These are phyloP conservation scores for Intellagama lesueurii DNA, from an alignment of 2,797 vertebrate genomes.

Conservation along the genomic window DNA sequence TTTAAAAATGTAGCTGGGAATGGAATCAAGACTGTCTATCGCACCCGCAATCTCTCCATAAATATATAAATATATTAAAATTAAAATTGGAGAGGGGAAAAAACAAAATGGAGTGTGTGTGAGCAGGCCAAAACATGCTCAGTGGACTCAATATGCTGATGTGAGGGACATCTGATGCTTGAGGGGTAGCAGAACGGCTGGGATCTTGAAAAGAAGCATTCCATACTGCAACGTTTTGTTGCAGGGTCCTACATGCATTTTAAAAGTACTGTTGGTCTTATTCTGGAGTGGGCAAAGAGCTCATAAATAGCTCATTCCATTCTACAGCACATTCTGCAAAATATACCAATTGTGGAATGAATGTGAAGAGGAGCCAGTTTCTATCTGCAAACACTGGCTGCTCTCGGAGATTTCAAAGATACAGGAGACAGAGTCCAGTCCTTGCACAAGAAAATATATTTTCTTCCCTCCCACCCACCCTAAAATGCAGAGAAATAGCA, in stretches of 20 bases:
- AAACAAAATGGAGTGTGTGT: neutral
- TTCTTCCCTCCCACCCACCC: neutral
- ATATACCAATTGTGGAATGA: neutral
- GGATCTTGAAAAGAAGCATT: neutral
- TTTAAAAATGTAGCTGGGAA: neutral
- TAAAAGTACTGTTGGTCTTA: neutral
- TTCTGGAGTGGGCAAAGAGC: neutral
- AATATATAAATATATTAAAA: too few species aligned
- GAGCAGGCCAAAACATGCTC: too few species aligned
- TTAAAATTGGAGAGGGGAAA: neutral
- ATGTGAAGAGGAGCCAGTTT: neutral
- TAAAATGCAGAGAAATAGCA: neutral
- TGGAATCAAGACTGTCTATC: neutral
- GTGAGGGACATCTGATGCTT: neutral
- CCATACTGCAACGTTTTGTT: neutral
- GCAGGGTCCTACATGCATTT: neutral
- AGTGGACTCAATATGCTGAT: neutral
- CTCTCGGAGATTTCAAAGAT: neutral
- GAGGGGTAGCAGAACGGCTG: neutral
- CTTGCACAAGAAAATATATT: slow-evolving; percentile 2
- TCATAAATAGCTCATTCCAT: neutral
- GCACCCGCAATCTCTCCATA: neutral
- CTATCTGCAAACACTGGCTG: neutral
- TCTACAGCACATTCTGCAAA: neutral
- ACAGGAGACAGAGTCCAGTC: neutral